phyloP scores from a whole-genome alignment of 2,888 invertebrate genomes.

The Micropterix aruncella region DNA sequence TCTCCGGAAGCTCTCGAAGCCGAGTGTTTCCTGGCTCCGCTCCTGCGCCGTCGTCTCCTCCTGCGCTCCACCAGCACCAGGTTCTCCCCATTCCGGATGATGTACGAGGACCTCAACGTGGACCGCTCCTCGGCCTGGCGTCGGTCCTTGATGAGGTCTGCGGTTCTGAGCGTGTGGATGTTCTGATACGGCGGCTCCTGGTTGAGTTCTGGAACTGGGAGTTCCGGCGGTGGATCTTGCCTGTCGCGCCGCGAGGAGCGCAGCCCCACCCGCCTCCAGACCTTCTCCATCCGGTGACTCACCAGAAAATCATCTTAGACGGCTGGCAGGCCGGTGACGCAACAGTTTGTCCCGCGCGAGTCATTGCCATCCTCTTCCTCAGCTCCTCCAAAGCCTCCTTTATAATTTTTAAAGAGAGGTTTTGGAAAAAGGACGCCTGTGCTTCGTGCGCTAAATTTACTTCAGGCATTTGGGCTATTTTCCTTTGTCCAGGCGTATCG shows the following conservation, averaged over 20 bases:
- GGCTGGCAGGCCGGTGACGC: neutral
- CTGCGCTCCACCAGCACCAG: constrained; percentile 35
- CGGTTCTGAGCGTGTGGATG: constrained; percentile 35
- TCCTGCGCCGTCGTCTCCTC: constrained; percentile 29
- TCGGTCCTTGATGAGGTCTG: constrained; percentile 35
- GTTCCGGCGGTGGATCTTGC: constrained; percentile 4
- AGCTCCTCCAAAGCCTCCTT: too few species aligned
- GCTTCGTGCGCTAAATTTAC: too few species aligned
- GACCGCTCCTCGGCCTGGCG: constrained; percentile 36
- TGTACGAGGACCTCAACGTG: constrained; percentile 34
- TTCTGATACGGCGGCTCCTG: constrained; percentile 35
- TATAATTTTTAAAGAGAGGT: too few species aligned
- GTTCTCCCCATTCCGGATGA: constrained; percentile 37
- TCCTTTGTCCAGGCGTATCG: too few species aligned
- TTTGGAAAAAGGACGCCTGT: too few species aligned
- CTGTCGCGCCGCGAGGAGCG: constrained; percentile 31
- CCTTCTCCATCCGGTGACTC: constrained; percentile 29
- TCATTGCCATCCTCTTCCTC: too few species aligned
- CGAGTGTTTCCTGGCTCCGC: constrained; percentile 34
- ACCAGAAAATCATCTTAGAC: neutral
- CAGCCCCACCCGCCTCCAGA: constrained; percentile 41
- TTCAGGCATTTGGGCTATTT: too few species aligned
- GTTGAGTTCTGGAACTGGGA: neutral
- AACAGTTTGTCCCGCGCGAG: neutral
- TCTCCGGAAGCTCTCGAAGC: constrained; percentile 25